Base-by-base conservation (phyloP, 2,888 invertebrate species). In the Fissipunctia ypsillon region DNA sequence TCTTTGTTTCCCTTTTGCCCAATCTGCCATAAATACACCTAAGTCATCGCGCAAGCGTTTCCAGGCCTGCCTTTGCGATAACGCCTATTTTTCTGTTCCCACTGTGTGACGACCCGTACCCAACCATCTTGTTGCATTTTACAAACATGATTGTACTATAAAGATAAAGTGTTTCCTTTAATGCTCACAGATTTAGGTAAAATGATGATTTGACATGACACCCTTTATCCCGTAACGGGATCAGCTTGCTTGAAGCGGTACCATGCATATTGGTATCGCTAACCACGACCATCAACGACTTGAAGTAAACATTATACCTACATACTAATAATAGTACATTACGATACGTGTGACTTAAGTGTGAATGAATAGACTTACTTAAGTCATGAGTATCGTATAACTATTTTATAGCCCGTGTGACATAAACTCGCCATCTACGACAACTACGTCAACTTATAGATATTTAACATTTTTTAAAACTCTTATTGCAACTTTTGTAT, bases 101-200 rank as follows among this genome's bases (percentile, higher is more conserved):
- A 28, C 0, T 28, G 16, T 25, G 25, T 52, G 14, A 54, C 6
- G 52, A 25, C 25, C 52, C 25, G 3, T 28, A 28, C 3, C 54
- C 9, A 31, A 56, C 28, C 28, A 19, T 31, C 54, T 19, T 28
- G 28, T 54, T 54, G 3, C 54, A 19, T 56, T 19, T 9, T 19
- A 56, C 28, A 56, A 31, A 56, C 28, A 56, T 56, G 19, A 56
- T 31, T 56, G 31, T 56, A 56, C 56, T 56, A 31, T 56, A 60
- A 43, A 60, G n/a, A 19, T 45, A 54, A 69, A 25, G 16, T 69
- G 35, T 69, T 45, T 69, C 22, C 35, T 38, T 70, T 25, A 45
- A 54, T 70, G 69, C 54, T 69, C 54, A 54, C 70, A 69, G 69
- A 69, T 70, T 70, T 70, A 69, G 43, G 43, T 67, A 25, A 54